These are phyloP conservation scores for Wasmannia auropunctata DNA, from an alignment of 1,140 invertebrate species.

Conservation along the genomic window DNA sequence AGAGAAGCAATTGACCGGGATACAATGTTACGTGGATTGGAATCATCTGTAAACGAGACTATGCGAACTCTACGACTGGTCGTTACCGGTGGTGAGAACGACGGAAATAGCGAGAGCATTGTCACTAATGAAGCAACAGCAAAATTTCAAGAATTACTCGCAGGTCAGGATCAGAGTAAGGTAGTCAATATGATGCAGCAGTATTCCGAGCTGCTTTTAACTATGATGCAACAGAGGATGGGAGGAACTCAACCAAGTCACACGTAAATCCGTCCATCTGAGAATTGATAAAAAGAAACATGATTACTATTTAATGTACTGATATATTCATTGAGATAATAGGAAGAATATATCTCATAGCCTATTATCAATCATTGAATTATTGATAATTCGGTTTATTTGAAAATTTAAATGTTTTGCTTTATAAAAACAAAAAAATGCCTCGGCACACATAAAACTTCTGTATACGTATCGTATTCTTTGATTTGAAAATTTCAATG, in stretches of 20 bases:
- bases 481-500: not conserved
- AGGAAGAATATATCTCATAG: not conserved
- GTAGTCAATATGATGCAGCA: conserved; percentile 88
- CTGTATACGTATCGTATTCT: not conserved
- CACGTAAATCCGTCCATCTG: conserved; percentile 77
- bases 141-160: conserved; percentile 80
- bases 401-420: no score
- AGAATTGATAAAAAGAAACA: conserved; percentile 33
- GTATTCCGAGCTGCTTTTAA: conserved; percentile 88
- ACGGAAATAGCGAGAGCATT: conserved; percentile 73
- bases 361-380: not conserved
- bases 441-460: not conserved
- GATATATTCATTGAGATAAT: conserved; percentile 9
- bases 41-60: conserved; percentile 82
- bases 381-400: not conserved
- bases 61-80: conserved; percentile 82
- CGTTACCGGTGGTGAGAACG: conserved; percentile 71
- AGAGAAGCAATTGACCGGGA: conserved; percentile 78
- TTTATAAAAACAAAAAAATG: not conserved
- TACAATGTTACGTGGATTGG: conserved; percentile 82
- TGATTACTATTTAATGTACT: not conserved
- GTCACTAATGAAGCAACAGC: conserved; percentile 78
- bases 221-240: conserved; percentile 88
- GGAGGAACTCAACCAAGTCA: conserved; percentile 80
- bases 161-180: conserved; percentile 84